Percentiles rank a stretch among this genome's conserved stretches.
These are phyloP conservation scores for Drosophila setosimentum DNA, from an alignment of 2,888 invertebrate genomes.

Conservation along the genomic window DNA sequence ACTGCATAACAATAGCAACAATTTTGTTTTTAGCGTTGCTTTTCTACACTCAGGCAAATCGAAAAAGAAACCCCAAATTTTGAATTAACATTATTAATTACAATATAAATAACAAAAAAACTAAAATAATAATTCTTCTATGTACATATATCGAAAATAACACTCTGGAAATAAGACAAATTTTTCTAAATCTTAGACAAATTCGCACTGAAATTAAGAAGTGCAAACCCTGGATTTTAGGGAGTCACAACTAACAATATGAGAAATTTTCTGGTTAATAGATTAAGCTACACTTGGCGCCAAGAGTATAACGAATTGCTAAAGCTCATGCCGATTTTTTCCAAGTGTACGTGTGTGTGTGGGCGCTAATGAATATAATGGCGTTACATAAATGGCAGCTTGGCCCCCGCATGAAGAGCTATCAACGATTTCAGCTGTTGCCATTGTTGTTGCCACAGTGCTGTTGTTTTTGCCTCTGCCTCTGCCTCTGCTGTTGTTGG, in stretches of 20 bases:
- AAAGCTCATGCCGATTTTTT: neutral
- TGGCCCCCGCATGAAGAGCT: conserved; percentile 37
- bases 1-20: conserved; percentile 77
- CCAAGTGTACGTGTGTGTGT: conserved; percentile 26
- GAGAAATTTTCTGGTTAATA: neutral
- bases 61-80: neutral
- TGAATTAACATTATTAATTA: too few relatives aligned
- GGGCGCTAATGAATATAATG: conserved; percentile 79
- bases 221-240: accelerated
- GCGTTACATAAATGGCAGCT: conserved; percentile 73
- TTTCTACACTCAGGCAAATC: conserved; percentile 3
- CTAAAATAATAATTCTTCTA: too few relatives aligned
- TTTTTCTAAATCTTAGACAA: too few relatives aligned
- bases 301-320: too few relatives aligned
- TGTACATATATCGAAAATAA: too few relatives aligned
- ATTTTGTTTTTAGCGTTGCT: conserved; percentile 55
- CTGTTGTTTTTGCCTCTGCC: neutral
- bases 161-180: too few relatives aligned
- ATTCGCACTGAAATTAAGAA: neutral
- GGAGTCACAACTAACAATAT: neutral
- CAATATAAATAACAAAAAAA: too few relatives aligned
- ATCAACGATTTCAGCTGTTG: conserved; percentile 37
- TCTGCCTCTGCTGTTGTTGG: conserved; percentile 34
- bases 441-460: conserved; percentile 33
- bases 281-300: neutral